Conservation (phyloP, 2,888 invertebrate species). For the Mechanitis messenoides region DNA sequence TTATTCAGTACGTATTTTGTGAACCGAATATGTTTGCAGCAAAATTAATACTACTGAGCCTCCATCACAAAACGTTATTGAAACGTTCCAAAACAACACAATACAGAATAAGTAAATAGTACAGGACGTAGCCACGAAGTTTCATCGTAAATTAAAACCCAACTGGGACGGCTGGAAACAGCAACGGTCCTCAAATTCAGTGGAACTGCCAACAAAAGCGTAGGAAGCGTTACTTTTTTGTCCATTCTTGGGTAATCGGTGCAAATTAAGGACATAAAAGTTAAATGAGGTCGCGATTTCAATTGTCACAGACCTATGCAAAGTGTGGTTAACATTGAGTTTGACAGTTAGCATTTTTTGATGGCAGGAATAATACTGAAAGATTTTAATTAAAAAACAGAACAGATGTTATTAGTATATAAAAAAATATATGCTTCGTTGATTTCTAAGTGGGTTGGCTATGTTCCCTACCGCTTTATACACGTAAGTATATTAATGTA, state of each 20-base stretch:
- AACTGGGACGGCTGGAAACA: conserved; percentile 28
- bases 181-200: conserved; percentile 47
- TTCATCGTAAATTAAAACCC: conserved; percentile 26
- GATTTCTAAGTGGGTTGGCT: too few relatives aligned
- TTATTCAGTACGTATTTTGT: conserved; percentile 5
- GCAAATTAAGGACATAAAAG: conserved; percentile 67
- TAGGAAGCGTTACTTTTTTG: conserved; percentile 48
- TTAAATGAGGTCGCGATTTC: conserved; percentile 60
- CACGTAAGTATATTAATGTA: too few relatives aligned
- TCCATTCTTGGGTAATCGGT: conserved; percentile 48
- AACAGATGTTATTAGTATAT: too few relatives aligned
- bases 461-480: too few relatives aligned
- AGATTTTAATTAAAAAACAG: neutral
- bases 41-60: conserved; percentile 8
- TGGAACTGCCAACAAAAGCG: conserved; percentile 50
- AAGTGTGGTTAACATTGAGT: conserved; percentile 30
- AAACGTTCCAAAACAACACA: conserved; percentile 18
- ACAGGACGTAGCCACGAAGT: conserved; percentile 24
- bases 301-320: conserved; percentile 42
- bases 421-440: too few relatives aligned
- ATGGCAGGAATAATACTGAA: neutral
- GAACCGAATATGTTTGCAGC: conserved; percentile 12
- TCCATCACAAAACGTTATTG: conserved; percentile 13
- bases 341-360: conserved; percentile 25
- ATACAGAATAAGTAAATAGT: conserved; percentile 15